These are phyloP conservation scores for Colletes gigas DNA, from an alignment of 1,140 invertebrate species.

Conservation along the genomic window DNA sequence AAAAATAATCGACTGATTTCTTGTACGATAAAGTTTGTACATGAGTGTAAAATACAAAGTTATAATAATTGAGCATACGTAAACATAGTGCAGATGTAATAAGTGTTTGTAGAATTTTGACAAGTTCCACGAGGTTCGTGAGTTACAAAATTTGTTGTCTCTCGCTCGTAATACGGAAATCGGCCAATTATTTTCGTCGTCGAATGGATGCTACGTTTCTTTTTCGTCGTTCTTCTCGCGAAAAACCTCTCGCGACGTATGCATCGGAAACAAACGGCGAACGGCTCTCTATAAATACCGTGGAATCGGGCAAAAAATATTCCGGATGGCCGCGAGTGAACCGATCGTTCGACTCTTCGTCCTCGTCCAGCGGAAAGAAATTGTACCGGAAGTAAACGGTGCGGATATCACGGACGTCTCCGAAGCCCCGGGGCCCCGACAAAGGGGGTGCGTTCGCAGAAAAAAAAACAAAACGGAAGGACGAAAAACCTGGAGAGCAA, in stretches of 20 bases:
- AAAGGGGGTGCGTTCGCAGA: slow-evolving; percentile 4
- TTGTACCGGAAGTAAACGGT: slow-evolving; percentile 37
- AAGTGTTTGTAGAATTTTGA: too few relatives aligned
- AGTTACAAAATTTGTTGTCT: too few relatives aligned
- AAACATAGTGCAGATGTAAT: too few relatives aligned
- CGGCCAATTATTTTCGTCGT: too few relatives aligned
- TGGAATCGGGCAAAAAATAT: slow-evolving; percentile 25
- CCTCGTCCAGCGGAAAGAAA: not conserved
- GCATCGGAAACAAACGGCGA: slow-evolving; percentile 40
- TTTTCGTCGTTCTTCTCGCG: not conserved
- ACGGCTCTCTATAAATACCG: slow-evolving; percentile 37
- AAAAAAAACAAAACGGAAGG: slow-evolving; percentile 2
- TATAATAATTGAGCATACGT: too few relatives aligned
- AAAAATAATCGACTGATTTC: too few relatives aligned
- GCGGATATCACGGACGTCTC: not conserved
- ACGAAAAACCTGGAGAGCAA: not conserved
- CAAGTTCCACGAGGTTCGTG: too few relatives aligned
- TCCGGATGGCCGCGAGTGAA: not conserved
- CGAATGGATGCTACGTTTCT: too few relatives aligned
- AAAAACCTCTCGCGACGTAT: slow-evolving; percentile 33
- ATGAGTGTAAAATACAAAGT: too few relatives aligned
- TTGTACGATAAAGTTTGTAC: too few relatives aligned
- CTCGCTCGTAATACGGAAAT: too few relatives aligned
- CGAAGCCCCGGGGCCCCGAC: slow-evolving; percentile 1
- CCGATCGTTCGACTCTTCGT: not conserved